These are phyloP conservation scores for Machimus rusticus DNA, from an alignment of 2,888 invertebrate genomes.

Conservation along the genomic window DNA sequence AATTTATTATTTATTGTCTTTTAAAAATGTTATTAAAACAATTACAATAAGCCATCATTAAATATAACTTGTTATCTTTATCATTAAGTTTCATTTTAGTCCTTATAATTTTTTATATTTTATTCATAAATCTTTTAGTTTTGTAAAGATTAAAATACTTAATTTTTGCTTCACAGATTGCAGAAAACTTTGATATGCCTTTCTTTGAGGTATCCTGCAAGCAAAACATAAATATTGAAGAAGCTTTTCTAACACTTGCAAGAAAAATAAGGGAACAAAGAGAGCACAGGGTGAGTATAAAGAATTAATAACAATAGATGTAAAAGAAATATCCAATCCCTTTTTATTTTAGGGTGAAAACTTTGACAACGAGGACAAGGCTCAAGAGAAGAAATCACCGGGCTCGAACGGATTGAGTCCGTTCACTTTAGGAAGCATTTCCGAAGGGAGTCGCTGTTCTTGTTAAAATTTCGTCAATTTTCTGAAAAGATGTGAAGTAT, in stretches of 20 bases:
- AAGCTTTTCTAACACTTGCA: conserved; percentile 81
- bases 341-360: conserved; percentile 59
- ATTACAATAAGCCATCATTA: too few species aligned
- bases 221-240: conserved; percentile 84
- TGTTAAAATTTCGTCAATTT: conserved; percentile 55
- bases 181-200: conserved; percentile 86
- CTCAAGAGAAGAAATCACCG: conserved; percentile 61
- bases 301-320: neutral
- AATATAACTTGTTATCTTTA: neutral
- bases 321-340: neutral
- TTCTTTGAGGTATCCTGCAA: conserved; percentile 90
- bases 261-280: conserved; percentile 83
- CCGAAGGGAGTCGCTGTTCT: conserved; percentile 62
- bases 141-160: neutral
- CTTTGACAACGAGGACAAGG: conserved; percentile 63
- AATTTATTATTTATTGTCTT: too few species aligned
- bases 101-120: neutral
- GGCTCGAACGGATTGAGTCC: conserved; percentile 59
- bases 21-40: too few species aligned
- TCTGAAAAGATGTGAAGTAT: neutral
- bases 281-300: conserved; percentile 71
- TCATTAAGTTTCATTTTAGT: neutral
- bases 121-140: neutral
- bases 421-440: conserved; percentile 60
- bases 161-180: conserved; percentile 69